phyloP scores from a whole-genome alignment of 2,797 vertebrate species.

The Lithobates pipiens region DNA sequence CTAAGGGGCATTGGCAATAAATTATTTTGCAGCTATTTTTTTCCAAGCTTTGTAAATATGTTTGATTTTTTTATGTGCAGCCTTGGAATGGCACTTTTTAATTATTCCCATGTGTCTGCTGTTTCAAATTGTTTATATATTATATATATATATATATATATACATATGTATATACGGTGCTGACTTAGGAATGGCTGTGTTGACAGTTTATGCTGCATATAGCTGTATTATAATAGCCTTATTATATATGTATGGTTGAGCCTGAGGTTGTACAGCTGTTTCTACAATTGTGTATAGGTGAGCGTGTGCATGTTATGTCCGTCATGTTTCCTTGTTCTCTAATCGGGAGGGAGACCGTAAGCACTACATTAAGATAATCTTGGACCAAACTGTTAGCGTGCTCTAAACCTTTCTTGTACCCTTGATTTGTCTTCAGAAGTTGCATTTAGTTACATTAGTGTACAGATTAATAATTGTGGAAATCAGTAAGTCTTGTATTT shows the following conservation, averaged over 20 bases:
- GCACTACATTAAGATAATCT: constrained; percentile 82
- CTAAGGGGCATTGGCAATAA: constrained; percentile 98
- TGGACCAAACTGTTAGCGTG: constrained; percentile 92
- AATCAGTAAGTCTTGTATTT: constrained; percentile 83
- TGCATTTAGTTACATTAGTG: constrained; percentile 93
- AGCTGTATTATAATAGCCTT: constrained; percentile 93
- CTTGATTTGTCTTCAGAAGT: constrained; percentile 89
- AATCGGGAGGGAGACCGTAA: constrained; percentile 76
- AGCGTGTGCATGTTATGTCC: constrained; percentile 93
- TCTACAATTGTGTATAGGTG: constrained; percentile 77
- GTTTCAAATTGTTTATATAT: constrained; percentile 85
- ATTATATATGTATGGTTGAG: constrained; percentile 81
- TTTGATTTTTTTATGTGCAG: constrained; percentile 76
- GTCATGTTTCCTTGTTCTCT: constrained; percentile 78
- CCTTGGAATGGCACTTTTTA: constrained; percentile 82
- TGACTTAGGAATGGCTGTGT: constrained; percentile 84
- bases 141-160: constrained; percentile 95
- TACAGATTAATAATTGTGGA: constrained; percentile 94
- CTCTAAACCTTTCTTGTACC: constrained; percentile 85
- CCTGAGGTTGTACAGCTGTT: constrained; percentile 69
- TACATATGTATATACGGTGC: constrained; percentile 91
- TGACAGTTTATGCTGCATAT: constrained; percentile 85
- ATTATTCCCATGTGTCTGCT: constrained; percentile 74
- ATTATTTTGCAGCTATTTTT: constrained; percentile 89
- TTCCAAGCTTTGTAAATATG: constrained; percentile 84